Conservation (phyloP, 1,140 invertebrate species). For the Notospermus geniculatus region DNA sequence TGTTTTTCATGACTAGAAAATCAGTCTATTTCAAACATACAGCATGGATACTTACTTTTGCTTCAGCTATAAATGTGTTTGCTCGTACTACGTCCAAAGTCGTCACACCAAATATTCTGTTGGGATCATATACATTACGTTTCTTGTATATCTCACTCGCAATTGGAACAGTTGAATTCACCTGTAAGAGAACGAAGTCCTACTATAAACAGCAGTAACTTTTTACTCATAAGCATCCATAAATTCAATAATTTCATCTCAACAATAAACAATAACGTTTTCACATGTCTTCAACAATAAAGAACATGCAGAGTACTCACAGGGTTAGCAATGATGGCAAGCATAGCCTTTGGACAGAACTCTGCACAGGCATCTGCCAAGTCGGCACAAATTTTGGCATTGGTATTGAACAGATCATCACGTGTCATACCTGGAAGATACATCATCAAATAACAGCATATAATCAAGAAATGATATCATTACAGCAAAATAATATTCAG, state of each 20-base stretch:
- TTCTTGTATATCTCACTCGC: constrained; percentile 93
- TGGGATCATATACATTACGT: constrained; percentile 83
- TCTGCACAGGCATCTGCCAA: constrained; percentile 76
- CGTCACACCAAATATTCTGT: constrained; percentile 92
- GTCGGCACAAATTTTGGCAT: constrained; percentile 95
- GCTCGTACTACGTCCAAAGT: constrained; percentile 95
- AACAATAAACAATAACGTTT: too few species aligned
- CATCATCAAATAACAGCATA: neutral
- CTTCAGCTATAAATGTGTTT: constrained; percentile 85
- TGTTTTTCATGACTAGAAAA: too few species aligned
- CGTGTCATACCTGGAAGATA: constrained; percentile 59
- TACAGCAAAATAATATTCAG: too few species aligned
- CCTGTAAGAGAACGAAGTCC: constrained; percentile 53
- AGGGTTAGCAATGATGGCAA: constrained; percentile 97
- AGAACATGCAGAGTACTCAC: constrained; percentile 56
- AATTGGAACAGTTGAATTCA: constrained; percentile 98
- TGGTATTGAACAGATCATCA: constrained; percentile 98
- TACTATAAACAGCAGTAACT: too few species aligned
- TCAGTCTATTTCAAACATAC: too few species aligned
- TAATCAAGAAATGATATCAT: neutral
- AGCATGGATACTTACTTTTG: constrained; percentile 62
- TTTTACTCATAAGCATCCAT: too few species aligned
- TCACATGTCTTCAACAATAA: too few species aligned
- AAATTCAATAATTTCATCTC: too few species aligned
- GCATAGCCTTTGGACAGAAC: constrained; percentile 85